Percentiles rank a stretch among this genome's conserved stretches.
Evolutionary conservation across 2,888 invertebrate species (phyloP).

Genomic region (Stomorhina lunata): DNA sequence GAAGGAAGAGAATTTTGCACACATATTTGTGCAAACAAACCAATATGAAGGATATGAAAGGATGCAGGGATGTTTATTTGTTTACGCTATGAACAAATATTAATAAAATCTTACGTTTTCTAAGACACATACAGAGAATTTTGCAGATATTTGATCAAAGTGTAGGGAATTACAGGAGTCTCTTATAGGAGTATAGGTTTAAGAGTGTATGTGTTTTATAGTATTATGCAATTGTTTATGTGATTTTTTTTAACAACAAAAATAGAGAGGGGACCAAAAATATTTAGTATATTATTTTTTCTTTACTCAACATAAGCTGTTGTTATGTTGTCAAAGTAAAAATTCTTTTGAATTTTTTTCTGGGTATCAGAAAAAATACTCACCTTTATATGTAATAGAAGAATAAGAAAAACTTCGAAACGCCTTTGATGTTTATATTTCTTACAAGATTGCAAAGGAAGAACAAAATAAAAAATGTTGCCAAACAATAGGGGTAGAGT

Average conservation of each 20-base stretch:
- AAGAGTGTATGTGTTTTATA: neutral
- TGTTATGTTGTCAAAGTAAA: slow-evolving; percentile 46
- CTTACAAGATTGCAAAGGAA: neutral
- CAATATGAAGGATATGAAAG: too few relatives aligned
- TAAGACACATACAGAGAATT: neutral
- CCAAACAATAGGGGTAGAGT: neutral
- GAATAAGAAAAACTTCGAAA: slow-evolving; percentile 4
- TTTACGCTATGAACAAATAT: slow-evolving; percentile 28
- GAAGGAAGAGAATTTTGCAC: too few relatives aligned
- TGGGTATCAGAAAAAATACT: neutral
- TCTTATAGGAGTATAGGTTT: neutral
- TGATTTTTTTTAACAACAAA: too few relatives aligned
- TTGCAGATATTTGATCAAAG: slow-evolving; percentile 22
- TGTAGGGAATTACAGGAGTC: neutral
- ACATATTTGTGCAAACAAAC: too few relatives aligned
- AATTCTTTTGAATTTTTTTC: slow-evolving; percentile 30
- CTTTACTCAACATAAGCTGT: slow-evolving; percentile 1
- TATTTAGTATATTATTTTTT: neutral
- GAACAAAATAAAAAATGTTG: neutral
- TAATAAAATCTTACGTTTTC: slow-evolving; percentile 36
- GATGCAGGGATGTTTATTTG: slow-evolving; percentile 38
- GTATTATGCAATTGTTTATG: too few relatives aligned
- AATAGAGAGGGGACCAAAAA: neutral
- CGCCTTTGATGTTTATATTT: slow-evolving; percentile 52
- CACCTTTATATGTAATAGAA: neutral